Conservation (phyloP, 2,888 invertebrate genomes). For the Linyphia triangularis region DNA sequence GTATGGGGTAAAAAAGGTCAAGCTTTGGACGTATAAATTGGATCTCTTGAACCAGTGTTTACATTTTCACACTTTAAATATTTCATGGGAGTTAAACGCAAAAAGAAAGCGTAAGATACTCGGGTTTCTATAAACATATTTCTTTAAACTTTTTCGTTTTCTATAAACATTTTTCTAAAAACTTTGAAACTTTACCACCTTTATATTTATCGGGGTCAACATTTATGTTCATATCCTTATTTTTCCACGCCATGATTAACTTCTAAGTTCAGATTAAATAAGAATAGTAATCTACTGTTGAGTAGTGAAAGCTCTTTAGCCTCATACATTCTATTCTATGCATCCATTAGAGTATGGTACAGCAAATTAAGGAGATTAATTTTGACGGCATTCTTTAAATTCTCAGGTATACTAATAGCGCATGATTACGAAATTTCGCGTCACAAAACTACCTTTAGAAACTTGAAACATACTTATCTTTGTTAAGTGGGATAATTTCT, state of each 20-base stretch:
- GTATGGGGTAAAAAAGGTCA: too few species aligned
- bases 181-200: too few species aligned
- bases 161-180: too few species aligned
- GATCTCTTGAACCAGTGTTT: too few species aligned
- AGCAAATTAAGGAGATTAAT: conserved; percentile 58
- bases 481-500: neutral
- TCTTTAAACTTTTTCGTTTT: too few species aligned
- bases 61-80: too few species aligned
- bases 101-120: too few species aligned
- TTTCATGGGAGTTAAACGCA: too few species aligned
- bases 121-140: too few species aligned
- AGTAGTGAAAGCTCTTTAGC: neutral
- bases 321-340: neutral
- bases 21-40: too few species aligned
- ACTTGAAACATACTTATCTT: neutral
- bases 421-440: conserved; percentile 35
- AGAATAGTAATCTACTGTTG: neutral
- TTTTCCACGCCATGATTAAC: neutral
- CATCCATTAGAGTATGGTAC: conserved; percentile 36
- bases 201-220: too few species aligned
- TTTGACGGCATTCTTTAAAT: conserved; percentile 42
- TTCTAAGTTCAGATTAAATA: conserved; percentile 1
- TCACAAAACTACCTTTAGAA: conserved; percentile 19
- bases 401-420: conserved; percentile 24
- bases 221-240: conserved; percentile 8